These are phyloP conservation scores for Clusia tigrina DNA, from an alignment of 2,888 invertebrate species.

Conservation along the genomic window DNA sequence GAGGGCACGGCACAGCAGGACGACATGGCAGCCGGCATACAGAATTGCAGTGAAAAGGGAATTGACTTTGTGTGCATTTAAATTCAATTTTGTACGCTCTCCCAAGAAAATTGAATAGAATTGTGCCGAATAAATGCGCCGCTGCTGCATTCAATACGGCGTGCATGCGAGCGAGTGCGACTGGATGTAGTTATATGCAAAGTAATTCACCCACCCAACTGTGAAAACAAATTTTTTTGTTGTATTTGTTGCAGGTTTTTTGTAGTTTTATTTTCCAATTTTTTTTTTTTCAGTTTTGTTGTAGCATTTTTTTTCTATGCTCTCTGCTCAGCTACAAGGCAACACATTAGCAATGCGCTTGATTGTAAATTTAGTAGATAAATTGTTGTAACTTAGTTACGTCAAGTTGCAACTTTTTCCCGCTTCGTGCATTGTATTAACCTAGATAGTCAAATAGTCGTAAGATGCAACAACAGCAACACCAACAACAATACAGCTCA, in stretches of 20 bases:
- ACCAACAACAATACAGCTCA: too few relatives aligned
- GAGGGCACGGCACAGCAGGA: not conserved
- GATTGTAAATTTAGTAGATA: conserved; percentile 16
- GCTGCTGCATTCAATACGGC: not conserved
- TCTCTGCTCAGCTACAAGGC: not conserved
- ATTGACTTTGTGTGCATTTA: conserved; percentile 17
- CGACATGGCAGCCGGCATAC: not conserved
- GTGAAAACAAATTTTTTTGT: not conserved
- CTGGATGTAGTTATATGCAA: not conserved
- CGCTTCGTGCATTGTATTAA: conserved; percentile 18
- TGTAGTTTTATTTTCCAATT: not conserved
- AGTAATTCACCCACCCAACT: not conserved
- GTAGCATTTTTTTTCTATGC: not conserved
- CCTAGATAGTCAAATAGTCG: conserved; percentile 17
- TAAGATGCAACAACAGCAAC: too few relatives aligned
- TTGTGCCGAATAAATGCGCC: conserved; percentile 6
- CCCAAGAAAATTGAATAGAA: conserved; percentile 8
- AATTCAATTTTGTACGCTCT: conserved; percentile 18
- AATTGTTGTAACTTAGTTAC: conserved; percentile 24
- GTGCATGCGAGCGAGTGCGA: not conserved
- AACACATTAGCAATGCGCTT: conserved; percentile 22
- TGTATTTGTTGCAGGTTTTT: not conserved
- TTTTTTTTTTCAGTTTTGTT: not conserved
- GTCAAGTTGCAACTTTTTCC: conserved; percentile 10
- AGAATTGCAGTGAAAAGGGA: conserved; percentile 3